phyloP scores from a whole-genome alignment of 2,888 invertebrate genomes.

The Dione vanillae region DNA sequence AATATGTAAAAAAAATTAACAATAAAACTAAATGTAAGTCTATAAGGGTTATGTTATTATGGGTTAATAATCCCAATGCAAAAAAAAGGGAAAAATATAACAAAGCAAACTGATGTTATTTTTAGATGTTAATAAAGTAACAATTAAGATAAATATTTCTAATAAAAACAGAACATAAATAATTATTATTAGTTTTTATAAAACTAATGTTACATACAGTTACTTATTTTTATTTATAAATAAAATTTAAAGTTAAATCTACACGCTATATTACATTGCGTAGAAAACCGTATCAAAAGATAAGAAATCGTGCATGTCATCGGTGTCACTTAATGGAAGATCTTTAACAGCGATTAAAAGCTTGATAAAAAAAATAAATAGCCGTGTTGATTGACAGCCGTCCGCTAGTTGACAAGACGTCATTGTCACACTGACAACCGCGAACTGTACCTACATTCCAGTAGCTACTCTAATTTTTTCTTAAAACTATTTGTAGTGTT shows the following conservation, averaged over 20 bases:
- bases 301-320: constrained; percentile 73
- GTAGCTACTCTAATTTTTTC: constrained; percentile 8
- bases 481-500: constrained; percentile 10
- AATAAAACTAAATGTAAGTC: too few species aligned
- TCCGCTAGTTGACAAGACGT: constrained; percentile 34
- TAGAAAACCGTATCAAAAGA: constrained; percentile 61
- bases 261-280: constrained; percentile 57
- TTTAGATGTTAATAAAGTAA: too few species aligned
- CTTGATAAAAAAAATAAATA: constrained; percentile 63
- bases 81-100: too few species aligned
- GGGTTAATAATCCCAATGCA: too few species aligned
- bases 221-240: constrained; percentile 44
- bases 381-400: constrained; percentile 45
- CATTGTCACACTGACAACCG: constrained; percentile 34
- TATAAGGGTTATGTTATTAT: too few species aligned
- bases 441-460: constrained; percentile 30
- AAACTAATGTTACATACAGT: too few species aligned
- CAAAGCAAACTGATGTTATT: too few species aligned
- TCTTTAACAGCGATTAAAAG: constrained; percentile 73
- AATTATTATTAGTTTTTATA: too few species aligned
- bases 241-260: constrained; percentile 12
- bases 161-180: too few species aligned
- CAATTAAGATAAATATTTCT: too few species aligned
- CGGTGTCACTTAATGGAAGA: constrained; percentile 68
- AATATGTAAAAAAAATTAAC: too few species aligned